Base-by-base conservation (phyloP, 2,797 vertebrate species). In the Margarornis squamiger region DNA sequence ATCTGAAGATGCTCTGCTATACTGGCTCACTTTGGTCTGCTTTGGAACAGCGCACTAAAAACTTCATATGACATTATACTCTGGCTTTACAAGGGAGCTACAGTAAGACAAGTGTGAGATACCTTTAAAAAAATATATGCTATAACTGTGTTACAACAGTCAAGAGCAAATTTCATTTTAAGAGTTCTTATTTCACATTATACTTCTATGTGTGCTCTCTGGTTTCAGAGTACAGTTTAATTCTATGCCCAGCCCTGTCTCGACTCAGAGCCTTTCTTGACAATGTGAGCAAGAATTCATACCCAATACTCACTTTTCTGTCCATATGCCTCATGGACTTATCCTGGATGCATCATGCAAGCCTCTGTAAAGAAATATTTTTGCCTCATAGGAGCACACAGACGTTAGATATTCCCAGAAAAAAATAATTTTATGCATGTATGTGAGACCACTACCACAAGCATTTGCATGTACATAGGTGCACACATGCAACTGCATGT, bases 401-500 rank as follows among this genome's bases (percentile, higher is more conserved):
- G 38, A 12, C 5, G 62, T 61, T 26, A 49, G 38, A 58, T 58
- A 70, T 39, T 55, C 15, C n/a, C 23, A 6, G 52, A 81, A 66
- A 84, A 45, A n/a, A n/a, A 22, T 3, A 34, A 34, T 22, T 49
- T 14, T 5, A 20, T 5, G 3, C 8, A 19, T 18, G 4, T 38
- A 45, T 18, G 3, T 14, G 7, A 59, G 71, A 17, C 21, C 24
- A 61, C 36, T 39, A 29, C 36, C 29, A 32, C 29, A 63, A 32
- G 61, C 29, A 32, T 63, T 63, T 63, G 29, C 20, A 43, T 16
- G 39, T 23, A 49, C 8, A 6, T 6, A 68, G 16, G 26, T 76
- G 3, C 18, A 58, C 12, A 27, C 9, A 11, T 2, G 1, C 9
- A 68, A 10, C 18, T 51, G 20, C 1, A 0, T 6, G 7, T 52